A percentile compares a stretch with the other conserved stretches of the same genome.
Evolutionary conservation across 1,140 invertebrate genomes (phyloP).

Genomic region (Argopecten irradians): DNA sequence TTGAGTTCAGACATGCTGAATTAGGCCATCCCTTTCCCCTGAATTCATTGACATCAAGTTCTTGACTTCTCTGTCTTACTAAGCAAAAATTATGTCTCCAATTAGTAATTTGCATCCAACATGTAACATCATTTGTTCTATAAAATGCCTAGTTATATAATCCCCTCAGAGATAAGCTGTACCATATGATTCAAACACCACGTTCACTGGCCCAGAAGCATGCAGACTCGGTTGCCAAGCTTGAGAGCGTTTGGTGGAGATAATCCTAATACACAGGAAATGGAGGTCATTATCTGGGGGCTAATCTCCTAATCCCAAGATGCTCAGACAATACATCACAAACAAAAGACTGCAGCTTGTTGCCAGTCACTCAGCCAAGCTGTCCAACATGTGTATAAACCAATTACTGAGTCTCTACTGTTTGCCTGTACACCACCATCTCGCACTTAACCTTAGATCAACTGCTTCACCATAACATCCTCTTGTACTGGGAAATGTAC

Average conservation of each 20-base stretch:
- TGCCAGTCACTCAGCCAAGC: conserved; percentile 5
- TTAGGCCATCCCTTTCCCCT: too few species aligned
- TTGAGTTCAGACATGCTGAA: too few species aligned
- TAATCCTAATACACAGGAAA: conserved; percentile 16
- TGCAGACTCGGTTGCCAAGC: background rate
- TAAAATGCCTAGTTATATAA: too few species aligned
- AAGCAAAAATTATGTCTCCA: too few species aligned
- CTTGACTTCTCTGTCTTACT: too few species aligned
- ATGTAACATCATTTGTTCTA: too few species aligned
- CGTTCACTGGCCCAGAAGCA: background rate
- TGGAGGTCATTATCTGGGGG: background rate
- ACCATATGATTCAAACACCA: background rate
- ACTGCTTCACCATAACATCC: background rate
- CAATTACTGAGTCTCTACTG: background rate
- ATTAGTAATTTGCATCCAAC: too few species aligned
- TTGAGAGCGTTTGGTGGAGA: background rate
- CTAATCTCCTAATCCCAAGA: conserved; percentile 4
- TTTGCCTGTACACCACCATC: background rate
- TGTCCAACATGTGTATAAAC: conserved; percentile 17
- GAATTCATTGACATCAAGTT: too few species aligned
- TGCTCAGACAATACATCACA: conserved; percentile 8
- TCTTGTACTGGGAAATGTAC: background rate
- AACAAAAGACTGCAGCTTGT: background rate
- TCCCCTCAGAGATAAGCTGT: background rate
- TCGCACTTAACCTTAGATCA: background rate